These are phyloP conservation scores for Macrostomum lignano DNA, from an alignment of 1,140 invertebrate genomes.

Conservation along the genomic window DNA sequence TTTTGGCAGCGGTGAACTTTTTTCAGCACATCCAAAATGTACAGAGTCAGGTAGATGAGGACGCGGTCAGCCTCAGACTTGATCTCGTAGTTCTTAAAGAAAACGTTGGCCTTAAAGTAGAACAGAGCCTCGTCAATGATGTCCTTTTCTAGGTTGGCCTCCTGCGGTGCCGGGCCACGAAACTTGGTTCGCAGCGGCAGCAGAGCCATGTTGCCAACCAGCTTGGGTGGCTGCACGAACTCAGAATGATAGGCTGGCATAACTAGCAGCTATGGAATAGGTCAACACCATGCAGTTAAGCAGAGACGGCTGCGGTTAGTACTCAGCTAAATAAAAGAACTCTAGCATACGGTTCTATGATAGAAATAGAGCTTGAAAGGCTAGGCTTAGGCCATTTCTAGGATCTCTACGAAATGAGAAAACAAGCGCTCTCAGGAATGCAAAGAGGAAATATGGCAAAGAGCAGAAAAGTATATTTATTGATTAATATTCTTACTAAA, in stretches of 20 bases:
- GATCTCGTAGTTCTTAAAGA: slow-evolving; percentile 60
- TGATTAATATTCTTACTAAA: too few species aligned
- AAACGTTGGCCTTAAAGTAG: slow-evolving; percentile 95
- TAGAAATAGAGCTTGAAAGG: too few species aligned
- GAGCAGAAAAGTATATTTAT: too few species aligned
- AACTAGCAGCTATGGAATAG: too few species aligned
- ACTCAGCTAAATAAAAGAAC: too few species aligned
- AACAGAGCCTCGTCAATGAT: slow-evolving; percentile 88
- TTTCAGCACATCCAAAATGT: slow-evolving; percentile 89
- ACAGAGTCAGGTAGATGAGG: slow-evolving; percentile 88
- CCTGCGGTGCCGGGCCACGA: slow-evolving; percentile 39
- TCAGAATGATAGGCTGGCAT: slow-evolving; percentile 5
- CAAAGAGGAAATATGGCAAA: too few species aligned
- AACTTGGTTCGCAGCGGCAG: slow-evolving; percentile 54
- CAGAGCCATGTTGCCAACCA: slow-evolving; percentile 55
- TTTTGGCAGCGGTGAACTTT: slow-evolving; percentile 45
- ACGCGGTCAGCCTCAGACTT: slow-evolving; percentile 59
- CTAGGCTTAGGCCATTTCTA: too few species aligned
- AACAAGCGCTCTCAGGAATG: too few species aligned
- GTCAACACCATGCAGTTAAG: too few species aligned
- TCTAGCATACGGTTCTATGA: too few species aligned
- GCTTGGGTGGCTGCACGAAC: background rate
- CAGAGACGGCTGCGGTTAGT: too few species aligned
- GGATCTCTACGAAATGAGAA: too few species aligned
- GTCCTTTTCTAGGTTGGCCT: slow-evolving; percentile 30